Conservation (phyloP, 2,113 vertebrate genomes). For the Promerops cafer region DNA sequence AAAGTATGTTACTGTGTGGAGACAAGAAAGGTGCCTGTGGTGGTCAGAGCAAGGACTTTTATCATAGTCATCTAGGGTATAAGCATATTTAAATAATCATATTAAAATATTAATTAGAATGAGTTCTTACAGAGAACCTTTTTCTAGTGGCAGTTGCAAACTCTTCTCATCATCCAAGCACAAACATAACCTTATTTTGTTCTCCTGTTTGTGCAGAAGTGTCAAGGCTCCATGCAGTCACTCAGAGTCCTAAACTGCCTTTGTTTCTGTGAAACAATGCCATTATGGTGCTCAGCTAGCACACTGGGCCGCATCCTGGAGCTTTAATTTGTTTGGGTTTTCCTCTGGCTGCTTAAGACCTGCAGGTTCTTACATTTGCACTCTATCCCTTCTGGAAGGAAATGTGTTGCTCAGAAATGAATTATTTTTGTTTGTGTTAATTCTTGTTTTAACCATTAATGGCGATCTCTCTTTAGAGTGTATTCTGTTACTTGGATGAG, state of each 20-base stretch:
- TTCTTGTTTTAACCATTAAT: neutral
- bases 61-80: neutral
- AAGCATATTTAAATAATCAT: neutral
- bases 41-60: neutral
- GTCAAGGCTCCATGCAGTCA: neutral
- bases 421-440: neutral
- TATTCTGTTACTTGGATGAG: neutral
- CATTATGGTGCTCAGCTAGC: neutral
- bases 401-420: neutral
- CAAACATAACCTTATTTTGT: neutral
- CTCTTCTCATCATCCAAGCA: neutral
- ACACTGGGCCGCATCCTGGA: neutral
- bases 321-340: neutral
- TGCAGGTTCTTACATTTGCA: neutral
- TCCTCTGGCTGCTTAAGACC: neutral
- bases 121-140: neutral
- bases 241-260: neutral
- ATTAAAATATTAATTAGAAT: neutral
- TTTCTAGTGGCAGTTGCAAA: neutral
- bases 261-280: neutral
- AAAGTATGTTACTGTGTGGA: neutral
- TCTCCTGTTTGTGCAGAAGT: neutral
- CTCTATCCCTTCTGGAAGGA: neutral
- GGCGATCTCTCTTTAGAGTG: neutral
- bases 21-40: neutral